A percentile compares a stretch with the other conserved stretches of the same genome.
Conservation (phyloP, 2,888 invertebrate species). For the Ctenicera cuprea region DNA sequence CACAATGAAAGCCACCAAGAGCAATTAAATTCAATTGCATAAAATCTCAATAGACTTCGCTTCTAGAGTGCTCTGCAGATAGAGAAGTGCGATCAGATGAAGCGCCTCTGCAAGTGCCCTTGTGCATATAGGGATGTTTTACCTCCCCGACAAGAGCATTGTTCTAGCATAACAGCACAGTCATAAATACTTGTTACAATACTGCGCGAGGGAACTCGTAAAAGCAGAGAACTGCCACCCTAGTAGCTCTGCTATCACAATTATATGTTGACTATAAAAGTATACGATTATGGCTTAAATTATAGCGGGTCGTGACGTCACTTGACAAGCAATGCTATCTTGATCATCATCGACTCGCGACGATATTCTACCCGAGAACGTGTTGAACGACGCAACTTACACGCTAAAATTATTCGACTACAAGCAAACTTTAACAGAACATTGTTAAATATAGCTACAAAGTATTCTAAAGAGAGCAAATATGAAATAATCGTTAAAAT, state of each 20-base stretch:
- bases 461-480: too few relatives aligned
- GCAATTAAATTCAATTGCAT: conserved; percentile 38
- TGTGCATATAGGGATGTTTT: conserved; percentile 47
- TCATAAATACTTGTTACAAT: conserved; percentile 55
- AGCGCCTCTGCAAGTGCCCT: conserved; percentile 28
- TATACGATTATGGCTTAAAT: conserved; percentile 42
- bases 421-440: background rate
- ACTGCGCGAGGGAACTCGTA: conserved; percentile 45
- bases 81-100: conserved; percentile 23
- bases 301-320: conserved; percentile 32
- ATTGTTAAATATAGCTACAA: background rate
- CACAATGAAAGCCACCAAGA: conserved; percentile 6
- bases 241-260: conserved; percentile 38
- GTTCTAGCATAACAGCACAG: conserved; percentile 47
- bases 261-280: conserved; percentile 48
- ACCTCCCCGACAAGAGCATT: conserved; percentile 48
- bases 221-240: conserved; percentile 46
- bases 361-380: background rate
- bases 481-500: background rate
- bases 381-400: background rate
- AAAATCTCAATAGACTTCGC: conserved; percentile 33
- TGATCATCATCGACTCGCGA: conserved; percentile 21
- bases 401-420: background rate
- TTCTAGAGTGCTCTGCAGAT: conserved; percentile 15
- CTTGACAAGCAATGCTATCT: conserved; percentile 23